Percentiles rank a stretch among this genome's conserved stretches.
These are phyloP conservation scores for Cephus nigrinus DNA, from an alignment of 2,888 invertebrate species.

Conservation along the genomic window DNA sequence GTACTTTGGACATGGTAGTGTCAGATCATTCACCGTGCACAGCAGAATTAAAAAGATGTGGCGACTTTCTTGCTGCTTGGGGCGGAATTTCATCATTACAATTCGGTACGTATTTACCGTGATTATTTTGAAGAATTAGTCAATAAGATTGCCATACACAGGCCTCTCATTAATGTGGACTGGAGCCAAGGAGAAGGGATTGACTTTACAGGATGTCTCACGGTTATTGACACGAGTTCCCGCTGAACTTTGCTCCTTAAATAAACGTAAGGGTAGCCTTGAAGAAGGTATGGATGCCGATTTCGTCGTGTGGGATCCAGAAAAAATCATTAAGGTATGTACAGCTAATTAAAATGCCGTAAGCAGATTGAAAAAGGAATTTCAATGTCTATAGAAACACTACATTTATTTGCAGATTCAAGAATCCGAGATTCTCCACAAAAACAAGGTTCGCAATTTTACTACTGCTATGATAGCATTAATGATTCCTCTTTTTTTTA, in stretches of 20 bases:
- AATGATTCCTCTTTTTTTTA: constrained; percentile 14
- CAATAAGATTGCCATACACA: constrained; percentile 38
- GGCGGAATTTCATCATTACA: constrained; percentile 81
- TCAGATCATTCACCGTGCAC: constrained; percentile 56
- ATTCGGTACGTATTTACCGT: constrained; percentile 68
- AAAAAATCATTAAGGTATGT: constrained; percentile 71
- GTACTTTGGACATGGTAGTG: constrained; percentile 69
- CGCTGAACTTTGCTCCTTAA: constrained; percentile 73
- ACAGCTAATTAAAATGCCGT: neutral
- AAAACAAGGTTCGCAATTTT: constrained; percentile 72
- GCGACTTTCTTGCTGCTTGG: constrained; percentile 78
- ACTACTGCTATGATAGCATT: constrained; percentile 13
- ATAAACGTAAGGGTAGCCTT: constrained; percentile 73
- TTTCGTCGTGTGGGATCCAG: constrained; percentile 78
- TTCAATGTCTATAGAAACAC: neutral
- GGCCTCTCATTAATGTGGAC: constrained; percentile 79
- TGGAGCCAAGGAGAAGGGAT: constrained; percentile 69
- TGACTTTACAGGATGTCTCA: constrained; percentile 70
- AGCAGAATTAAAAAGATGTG: constrained; percentile 61
- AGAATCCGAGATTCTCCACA: constrained; percentile 72
- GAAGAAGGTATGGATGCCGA: constrained; percentile 77
- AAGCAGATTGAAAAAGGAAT: constrained; percentile 6
- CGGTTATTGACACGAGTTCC: constrained; percentile 73
- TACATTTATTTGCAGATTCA: constrained; percentile 43
- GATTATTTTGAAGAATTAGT: neutral